These are phyloP conservation scores for Natator depressus DNA, from an alignment of 2,113 vertebrate species.

Conservation along the genomic window DNA sequence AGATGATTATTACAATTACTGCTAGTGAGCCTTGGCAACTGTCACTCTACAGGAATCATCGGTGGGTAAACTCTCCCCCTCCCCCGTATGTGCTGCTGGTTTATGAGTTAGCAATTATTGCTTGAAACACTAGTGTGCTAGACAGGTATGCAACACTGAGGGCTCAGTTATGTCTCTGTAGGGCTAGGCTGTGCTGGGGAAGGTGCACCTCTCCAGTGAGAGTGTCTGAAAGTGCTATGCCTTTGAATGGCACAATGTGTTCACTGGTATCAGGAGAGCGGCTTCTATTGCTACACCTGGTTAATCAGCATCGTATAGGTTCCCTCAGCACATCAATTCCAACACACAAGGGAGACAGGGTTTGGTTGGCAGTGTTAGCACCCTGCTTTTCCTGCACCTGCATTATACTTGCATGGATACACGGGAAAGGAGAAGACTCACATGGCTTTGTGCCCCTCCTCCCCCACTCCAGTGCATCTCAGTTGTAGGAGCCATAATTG, in stretches of 20 bases:
- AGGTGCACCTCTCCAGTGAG: not conserved
- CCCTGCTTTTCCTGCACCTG: not conserved
- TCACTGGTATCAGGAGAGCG: not conserved
- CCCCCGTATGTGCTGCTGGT: not conserved
- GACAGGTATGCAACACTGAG: not conserved
- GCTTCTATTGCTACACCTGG: not conserved
- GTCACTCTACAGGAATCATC: not conserved
- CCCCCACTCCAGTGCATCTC: not conserved
- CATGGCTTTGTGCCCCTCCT: not conserved
- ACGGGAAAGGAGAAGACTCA: not conserved
- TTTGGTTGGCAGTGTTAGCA: not conserved
- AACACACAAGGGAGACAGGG: not conserved
- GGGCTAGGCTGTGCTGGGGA: not conserved
- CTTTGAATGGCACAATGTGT: not conserved
- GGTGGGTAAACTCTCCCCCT: not conserved
- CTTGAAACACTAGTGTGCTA: not conserved
- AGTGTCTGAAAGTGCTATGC: not conserved
- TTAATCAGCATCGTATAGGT: not conserved
- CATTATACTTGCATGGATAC: not conserved
- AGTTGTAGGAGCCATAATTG: not conserved
- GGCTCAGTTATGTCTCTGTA: not conserved
- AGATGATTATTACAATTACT: not conserved
- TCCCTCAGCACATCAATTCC: not conserved
- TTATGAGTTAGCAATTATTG: not conserved
- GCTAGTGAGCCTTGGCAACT: not conserved